These are phyloP conservation scores for Notiomystis cincta DNA, from an alignment of 2,113 vertebrate genomes.

Conservation along the genomic window DNA sequence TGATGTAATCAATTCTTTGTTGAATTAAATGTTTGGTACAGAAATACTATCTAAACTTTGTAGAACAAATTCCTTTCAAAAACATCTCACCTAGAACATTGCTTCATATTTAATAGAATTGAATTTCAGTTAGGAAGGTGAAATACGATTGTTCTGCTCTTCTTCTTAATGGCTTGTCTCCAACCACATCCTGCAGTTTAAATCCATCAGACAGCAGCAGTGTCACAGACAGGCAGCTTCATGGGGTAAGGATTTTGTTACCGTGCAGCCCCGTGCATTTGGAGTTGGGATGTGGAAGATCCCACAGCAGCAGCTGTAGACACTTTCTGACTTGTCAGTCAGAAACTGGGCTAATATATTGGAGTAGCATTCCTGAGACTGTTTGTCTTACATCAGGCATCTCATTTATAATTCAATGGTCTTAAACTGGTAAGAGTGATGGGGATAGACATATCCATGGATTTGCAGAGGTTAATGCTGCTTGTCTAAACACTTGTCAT, in stretches of 20 bases:
- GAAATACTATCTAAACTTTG: slow-evolving; percentile 31
- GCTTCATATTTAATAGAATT: not conserved
- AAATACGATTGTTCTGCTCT: not conserved
- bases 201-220: not conserved
- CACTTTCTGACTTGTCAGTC: not conserved
- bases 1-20: slow-evolving; percentile 58
- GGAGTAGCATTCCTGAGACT: not conserved
- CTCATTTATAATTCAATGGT: not conserved
- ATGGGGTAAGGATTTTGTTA: not conserved
- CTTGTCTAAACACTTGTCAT: not conserved
- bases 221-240: not conserved
- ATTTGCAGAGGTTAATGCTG: not conserved
- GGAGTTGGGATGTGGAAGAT: not conserved
- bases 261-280: rapidly evolving
- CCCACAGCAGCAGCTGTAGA: not conserved
- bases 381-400: not conserved
- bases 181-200: not conserved
- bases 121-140: not conserved
- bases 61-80: slow-evolving; percentile 35
- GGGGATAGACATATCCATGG: not conserved
- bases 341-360: not conserved
- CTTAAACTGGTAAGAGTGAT: not conserved
- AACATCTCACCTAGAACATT: not conserved
- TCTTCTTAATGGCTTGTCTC: not conserved
- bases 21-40: slow-evolving; percentile 64